Evolutionary conservation across 2,888 invertebrate genomes (phyloP).

Genomic region (Noctua comes): DNA sequence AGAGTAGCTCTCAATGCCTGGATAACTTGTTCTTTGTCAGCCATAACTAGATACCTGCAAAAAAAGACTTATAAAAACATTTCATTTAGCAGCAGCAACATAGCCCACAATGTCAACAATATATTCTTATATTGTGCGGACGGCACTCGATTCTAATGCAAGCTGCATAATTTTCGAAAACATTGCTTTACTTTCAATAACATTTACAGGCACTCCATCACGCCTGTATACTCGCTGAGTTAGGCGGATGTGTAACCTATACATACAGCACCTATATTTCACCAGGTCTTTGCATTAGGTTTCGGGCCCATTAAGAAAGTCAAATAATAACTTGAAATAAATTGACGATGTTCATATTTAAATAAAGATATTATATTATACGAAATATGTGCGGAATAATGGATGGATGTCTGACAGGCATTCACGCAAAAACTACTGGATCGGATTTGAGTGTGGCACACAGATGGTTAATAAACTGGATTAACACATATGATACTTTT

Average conservation of each 20-base stretch:
- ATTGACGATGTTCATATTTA: too few species aligned
- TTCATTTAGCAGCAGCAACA: background rate
- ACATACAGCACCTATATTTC: background rate
- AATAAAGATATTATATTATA: too few species aligned
- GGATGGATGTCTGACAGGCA: too few species aligned
- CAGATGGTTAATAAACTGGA: too few species aligned
- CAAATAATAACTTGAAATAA: too few species aligned
- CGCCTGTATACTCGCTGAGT: background rate
- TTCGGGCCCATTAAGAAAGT: too few species aligned
- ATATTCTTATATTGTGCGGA: background rate
- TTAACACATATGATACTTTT: too few species aligned
- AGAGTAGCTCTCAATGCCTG: conserved; percentile 87
- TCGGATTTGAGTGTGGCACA: too few species aligned
- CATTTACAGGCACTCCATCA: background rate
- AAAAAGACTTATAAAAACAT: background rate
- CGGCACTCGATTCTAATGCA: background rate
- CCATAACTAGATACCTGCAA: conserved; percentile 70
- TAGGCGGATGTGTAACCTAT: background rate
- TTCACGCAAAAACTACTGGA: too few species aligned
- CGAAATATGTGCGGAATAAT: too few species aligned
- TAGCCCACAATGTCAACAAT: background rate
- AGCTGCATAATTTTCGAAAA: background rate
- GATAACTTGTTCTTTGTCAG: conserved; percentile 87
- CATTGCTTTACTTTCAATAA: conserved; percentile 1
- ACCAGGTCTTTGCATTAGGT: too few species aligned